Conservation (phyloP, 2,888 invertebrate species). For the Blastobasis adustella region DNA sequence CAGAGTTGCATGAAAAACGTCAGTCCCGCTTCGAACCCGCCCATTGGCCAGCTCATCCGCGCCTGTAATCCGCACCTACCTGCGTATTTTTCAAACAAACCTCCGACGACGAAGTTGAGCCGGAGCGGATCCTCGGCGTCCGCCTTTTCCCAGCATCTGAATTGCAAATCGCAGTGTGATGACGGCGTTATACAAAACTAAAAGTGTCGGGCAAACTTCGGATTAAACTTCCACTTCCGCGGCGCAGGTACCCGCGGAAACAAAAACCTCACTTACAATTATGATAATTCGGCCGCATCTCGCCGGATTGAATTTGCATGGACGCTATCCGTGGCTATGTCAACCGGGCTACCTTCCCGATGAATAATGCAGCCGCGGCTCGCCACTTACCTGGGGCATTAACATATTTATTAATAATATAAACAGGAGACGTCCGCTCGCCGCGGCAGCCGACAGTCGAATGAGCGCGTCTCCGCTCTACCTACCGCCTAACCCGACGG, state of each 20-base stretch:
- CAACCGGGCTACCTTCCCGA: slow-evolving; percentile 65
- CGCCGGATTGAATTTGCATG: slow-evolving; percentile 72
- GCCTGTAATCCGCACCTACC: slow-evolving; percentile 13
- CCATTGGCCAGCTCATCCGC: too few relatives aligned
- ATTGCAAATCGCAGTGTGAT: slow-evolving; percentile 69
- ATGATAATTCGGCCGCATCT: slow-evolving; percentile 71
- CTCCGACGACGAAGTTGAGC: slow-evolving; percentile 52
- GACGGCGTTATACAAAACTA: slow-evolving; percentile 69
- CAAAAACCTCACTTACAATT: slow-evolving; percentile 73
- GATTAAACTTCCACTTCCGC: slow-evolving; percentile 58
- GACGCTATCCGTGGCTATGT: slow-evolving; percentile 68
- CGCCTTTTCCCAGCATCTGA: slow-evolving; percentile 70
- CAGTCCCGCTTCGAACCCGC: too few relatives aligned
- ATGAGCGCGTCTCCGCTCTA: slow-evolving; percentile 24
- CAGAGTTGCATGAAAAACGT: slow-evolving; percentile 16
- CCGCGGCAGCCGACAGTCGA: slow-evolving; percentile 31
- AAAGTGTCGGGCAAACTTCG: slow-evolving; percentile 72
- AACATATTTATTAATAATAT: slow-evolving; percentile 76
- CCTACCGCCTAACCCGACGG: slow-evolving; percentile 1
- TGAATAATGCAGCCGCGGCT: slow-evolving; percentile 64
- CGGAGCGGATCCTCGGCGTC: slow-evolving; percentile 44
- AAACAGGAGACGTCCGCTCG: slow-evolving; percentile 63
- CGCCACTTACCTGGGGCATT: slow-evolving; percentile 68
- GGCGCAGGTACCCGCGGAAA: slow-evolving; percentile 60
- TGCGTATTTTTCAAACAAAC: slow-evolving; percentile 67